Evolutionary conservation across 2,113 vertebrate species (phyloP).

Genomic region (Meleagris gallopavo): DNA sequence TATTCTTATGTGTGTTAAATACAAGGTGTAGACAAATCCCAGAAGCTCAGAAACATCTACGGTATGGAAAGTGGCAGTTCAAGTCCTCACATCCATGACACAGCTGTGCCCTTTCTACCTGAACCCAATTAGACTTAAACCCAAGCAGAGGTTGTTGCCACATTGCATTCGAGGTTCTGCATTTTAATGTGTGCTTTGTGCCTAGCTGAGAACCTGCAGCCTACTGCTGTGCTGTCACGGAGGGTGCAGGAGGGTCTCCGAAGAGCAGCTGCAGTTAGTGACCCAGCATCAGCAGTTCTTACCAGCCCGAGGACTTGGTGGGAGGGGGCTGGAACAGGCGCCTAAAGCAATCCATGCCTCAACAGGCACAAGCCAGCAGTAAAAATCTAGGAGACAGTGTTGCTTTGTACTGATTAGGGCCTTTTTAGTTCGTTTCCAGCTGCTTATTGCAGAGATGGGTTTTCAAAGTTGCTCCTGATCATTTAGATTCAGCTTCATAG

Average conservation of each 20-base stretch:
- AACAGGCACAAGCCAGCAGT: background rate
- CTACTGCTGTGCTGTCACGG: background rate
- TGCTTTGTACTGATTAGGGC: background rate
- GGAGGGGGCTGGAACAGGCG: background rate
- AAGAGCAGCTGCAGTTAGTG: background rate
- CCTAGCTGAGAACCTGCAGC: background rate
- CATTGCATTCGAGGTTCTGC: background rate
- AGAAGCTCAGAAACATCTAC: slow-evolving; percentile 19
- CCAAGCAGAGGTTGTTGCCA: background rate
- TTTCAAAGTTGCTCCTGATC: background rate
- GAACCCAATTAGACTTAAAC: background rate
- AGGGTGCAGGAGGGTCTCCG: background rate
- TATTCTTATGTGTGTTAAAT: slow-evolving; percentile 40
- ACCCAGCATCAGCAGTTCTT: background rate
- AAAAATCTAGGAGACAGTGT: background rate
- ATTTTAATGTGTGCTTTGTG: background rate
- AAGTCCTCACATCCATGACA: background rate
- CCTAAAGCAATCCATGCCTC: background rate
- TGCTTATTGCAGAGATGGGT: background rate
- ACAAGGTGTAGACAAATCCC: background rate
- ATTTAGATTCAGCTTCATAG: background rate
- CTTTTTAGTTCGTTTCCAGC: background rate
- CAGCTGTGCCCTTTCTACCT: background rate
- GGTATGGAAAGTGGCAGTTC: background rate
- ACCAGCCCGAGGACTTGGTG: background rate